Evolutionary conservation across 2,797 vertebrate genomes (phyloP), one percentile per base, ranked within the genome.

Genomic region (Anguilla megastoma): DNA sequence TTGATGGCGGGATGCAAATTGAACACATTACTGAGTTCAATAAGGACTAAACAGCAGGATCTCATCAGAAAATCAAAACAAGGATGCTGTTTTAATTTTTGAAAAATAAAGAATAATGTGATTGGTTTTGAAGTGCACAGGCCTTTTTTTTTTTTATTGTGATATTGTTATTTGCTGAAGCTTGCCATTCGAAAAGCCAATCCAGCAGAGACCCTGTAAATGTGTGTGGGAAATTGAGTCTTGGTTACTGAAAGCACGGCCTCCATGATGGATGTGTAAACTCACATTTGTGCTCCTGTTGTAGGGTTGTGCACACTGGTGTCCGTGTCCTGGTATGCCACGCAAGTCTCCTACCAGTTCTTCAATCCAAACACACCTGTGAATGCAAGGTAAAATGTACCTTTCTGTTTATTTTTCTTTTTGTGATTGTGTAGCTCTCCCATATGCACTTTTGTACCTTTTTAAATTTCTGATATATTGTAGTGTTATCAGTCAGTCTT

Each of bases 261-360:
- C 18, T 2, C 8, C 24, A 4, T 4, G 0, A 36, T 36, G 18
- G 3, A 14, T 76, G 86, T 50, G 88, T 76, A 85, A 36, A 9
- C 12, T 88, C 52, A 69, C 45, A 87, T 85, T 54, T 91, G 14
- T 87, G 6, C 85, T 58, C 88, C 87, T 8, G 76, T 48, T 36
- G 24, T 91, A 99, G 98, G 98, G 92, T 92, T 99, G 76, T 98
- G 97, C 91, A 98, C 98, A 0, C 86, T 99, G 93, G 96, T 98
- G 0, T 98, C 98, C 0, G 98, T 99, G 90, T 99, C 98, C 0
- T 96, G 98, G 97, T 99, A 99, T 0, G 98, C 98, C 58, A 97
- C 97, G 0, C 97, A 97, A 89, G 98, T 99, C 92, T 98, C 98
- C 82, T 94, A 96, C 76, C 98, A 98, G 92, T 99, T 99, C 95